Base-by-base conservation (phyloP, 2,113 vertebrate species). In the Onychostoma macrolepis region DNA sequence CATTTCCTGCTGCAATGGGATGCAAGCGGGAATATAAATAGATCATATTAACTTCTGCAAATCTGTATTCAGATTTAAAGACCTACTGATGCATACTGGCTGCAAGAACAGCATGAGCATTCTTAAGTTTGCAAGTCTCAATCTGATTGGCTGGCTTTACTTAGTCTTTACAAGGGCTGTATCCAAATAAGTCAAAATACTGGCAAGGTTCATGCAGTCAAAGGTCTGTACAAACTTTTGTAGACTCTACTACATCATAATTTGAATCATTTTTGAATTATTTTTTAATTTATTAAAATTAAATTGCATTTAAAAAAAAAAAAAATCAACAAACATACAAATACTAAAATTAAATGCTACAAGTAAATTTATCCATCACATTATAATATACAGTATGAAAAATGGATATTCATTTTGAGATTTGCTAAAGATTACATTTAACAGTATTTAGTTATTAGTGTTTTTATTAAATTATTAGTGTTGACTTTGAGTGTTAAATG, bases 1-100 rank as follows among this genome's bases (percentile, higher is more conserved):
- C 12, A 4, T 79, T 53, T 69, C 2, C 75, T 69, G 17, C 45
- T 76, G 48, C 77, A 74, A 6, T 38, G 45, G 45, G 33, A 56
- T 83, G 17, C 43, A 48, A 74, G 45, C 6, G 21, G 11, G 28
- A 53, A 83, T 83, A 72, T 74, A n/a, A 72, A 74, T 72, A 84
- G 63, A 21, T 83, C 30, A 24, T 24, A 81, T 72, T 24, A 83
- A 67, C n/a, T 82, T 67, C 21, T 56, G 43, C 5, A 10, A 56
- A 53, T 48, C 45, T 77, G 65, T 30, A 5, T 19, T 83, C 45
- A 28, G 48, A 71, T 48, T 28, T 13, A 74, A 43, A 50, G 45
- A 79, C 24, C 19, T 1, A 30, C 48, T 53, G n/a, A 67, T 67
- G 41, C 58, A 67, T 28, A 21, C 58, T 79, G 79, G 30, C 24